Base-by-base conservation (phyloP, 2,888 invertebrate species). In the Mellilla xanthometata region DNA sequence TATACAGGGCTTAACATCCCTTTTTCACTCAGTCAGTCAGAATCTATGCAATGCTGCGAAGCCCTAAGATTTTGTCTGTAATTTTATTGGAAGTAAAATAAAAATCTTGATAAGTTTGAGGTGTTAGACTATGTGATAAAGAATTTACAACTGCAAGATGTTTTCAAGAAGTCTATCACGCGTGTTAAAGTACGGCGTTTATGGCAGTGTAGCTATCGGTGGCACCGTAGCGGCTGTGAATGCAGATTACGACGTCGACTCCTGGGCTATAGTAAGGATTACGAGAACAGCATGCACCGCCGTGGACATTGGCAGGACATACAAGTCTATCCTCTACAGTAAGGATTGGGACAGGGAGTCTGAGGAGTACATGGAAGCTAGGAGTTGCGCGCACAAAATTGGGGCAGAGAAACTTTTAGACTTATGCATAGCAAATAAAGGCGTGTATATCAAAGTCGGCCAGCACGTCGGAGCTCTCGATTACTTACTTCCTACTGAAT, bases 391-490 rank as follows among this genome's bases (percentile, higher is more conserved):
- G 32, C 99, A 99, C 78, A 90, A 91, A 72, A 92, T 95, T 64
- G 96, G 96, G 50, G 99, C 99, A 10, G 90, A 95, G 65, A 94
- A 94, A 76, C 88, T 99, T 39, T 88, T 99, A 32, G 91, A 95
- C 41, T 89, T 99, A 58, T 99, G 99, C 69, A 95, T 94, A 81
- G 91, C 92, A 31, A 99, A 99, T 84, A 96, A 96, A 80, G 99
- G 99, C 23, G 97, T 97, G 40, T 99, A 98, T 76, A 97, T 99
- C 44, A 99, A 99, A 92, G 95, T 97, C 49, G 97, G 99, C 0
- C 99, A 99, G 81, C 99, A 99, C 78, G 93, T 99, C 44, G 99
- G 98, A 1, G 96, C 98, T 0, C 87, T 99, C 55, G 98, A 99
- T 68, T 99, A 99, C 79, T 90, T 99, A 41, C 82, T 99, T 52